Conservation (phyloP, 2,888 invertebrate genomes). For the Acronicta aceris region DNA sequence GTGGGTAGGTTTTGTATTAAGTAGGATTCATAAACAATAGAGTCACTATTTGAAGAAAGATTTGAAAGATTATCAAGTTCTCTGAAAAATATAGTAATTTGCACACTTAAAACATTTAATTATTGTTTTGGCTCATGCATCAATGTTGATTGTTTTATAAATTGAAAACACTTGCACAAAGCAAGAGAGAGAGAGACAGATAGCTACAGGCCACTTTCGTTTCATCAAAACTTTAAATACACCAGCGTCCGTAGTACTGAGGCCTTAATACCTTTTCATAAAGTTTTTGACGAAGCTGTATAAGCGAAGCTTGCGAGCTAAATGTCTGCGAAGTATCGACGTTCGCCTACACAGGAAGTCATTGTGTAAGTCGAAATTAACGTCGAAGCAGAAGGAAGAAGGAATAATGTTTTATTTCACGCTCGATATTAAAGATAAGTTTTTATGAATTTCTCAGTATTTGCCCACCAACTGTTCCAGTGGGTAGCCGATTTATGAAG, state of each 20-base stretch:
- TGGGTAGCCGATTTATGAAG: constrained; percentile 65
- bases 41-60: too few relatives aligned
- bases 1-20: not conserved
- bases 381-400: constrained; percentile 24
- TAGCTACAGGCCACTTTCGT: constrained; percentile 16
- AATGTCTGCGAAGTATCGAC: constrained; percentile 42
- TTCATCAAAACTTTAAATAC: constrained; percentile 54
- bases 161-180: constrained; percentile 13
- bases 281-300: constrained; percentile 40
- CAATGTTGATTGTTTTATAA: constrained; percentile 9
- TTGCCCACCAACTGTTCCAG: constrained; percentile 54
- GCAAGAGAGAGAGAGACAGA: not conserved
- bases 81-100: too few relatives aligned
- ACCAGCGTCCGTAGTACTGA: constrained; percentile 37
- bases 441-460: constrained; percentile 57
- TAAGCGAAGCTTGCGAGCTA: constrained; percentile 25
- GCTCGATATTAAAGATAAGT: constrained; percentile 38
- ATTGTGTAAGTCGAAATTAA: constrained; percentile 39
- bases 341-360: constrained; percentile 34
- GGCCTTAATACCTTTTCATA: constrained; percentile 45
- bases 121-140: constrained; percentile 11
- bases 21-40: not conserved
- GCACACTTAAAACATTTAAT: too few relatives aligned
- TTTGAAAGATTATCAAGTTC: too few relatives aligned
- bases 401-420: constrained; percentile 35